These are phyloP conservation scores for Tipula confusa DNA, from an alignment of 2,888 invertebrate species.

Conservation along the genomic window DNA sequence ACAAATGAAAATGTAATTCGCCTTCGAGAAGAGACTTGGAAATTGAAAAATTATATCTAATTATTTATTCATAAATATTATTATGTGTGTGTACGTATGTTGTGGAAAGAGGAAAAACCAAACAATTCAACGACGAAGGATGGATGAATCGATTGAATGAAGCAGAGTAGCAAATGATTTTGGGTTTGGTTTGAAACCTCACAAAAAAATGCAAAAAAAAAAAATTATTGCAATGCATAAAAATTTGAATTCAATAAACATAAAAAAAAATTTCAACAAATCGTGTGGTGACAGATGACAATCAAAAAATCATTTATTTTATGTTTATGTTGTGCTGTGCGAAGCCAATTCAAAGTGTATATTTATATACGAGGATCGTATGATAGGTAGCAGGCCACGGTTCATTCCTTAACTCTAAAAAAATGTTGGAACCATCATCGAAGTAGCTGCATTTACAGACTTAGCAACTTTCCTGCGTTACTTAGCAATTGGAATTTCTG, in stretches of 20 bases:
- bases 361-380: too few relatives aligned
- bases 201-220: not conserved
- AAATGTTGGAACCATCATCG: too few relatives aligned
- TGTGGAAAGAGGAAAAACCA: not conserved
- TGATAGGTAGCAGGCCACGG: too few relatives aligned
- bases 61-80: slow-evolving; percentile 4
- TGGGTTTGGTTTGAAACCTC: too few relatives aligned
- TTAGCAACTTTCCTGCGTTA: too few relatives aligned
- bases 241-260: slow-evolving; percentile 20
- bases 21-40: not conserved
- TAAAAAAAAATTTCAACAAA: slow-evolving; percentile 5
- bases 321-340: not conserved
- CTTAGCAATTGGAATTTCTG: too few relatives aligned
- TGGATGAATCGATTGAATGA: not conserved
- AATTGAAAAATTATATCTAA: slow-evolving; percentile 12
- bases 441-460: too few relatives aligned
- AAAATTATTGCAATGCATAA: not conserved
- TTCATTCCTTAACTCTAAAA: too few relatives aligned
- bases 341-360: too few relatives aligned
- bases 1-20: not conserved
- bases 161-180: not conserved
- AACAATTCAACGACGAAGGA: not conserved
- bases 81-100: not conserved
- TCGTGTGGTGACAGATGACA: slow-evolving; percentile 25
- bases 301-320: slow-evolving; percentile 25